These are phyloP conservation scores for Microcebus jonahi DNA, from an alignment of 2,113 vertebrate species.

Conservation along the genomic window DNA sequence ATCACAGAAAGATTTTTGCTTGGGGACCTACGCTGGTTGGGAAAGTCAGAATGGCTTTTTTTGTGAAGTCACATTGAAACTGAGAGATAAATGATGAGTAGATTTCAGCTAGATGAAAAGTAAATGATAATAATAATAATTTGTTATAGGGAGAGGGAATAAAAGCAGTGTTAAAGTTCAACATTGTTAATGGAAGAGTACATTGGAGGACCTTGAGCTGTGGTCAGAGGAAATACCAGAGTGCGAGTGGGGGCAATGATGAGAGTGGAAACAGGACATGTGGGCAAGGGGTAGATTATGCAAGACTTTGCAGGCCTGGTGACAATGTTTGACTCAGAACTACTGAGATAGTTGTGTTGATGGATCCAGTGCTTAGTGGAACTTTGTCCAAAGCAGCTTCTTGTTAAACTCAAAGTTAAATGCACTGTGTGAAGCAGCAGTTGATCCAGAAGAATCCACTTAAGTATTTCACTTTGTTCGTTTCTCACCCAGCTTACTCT, in stretches of 20 bases:
- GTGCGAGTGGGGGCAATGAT: rapidly evolving
- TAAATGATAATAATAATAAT: neutral
- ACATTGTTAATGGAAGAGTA: neutral
- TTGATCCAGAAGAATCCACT: neutral
- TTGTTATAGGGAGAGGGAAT: neutral
- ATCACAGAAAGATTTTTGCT: neutral
- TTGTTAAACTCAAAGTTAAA: neutral
- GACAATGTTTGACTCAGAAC: neutral
- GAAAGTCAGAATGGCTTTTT: neutral
- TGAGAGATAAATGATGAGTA: neutral
- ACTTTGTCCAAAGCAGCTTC: neutral
- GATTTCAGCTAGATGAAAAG: neutral
- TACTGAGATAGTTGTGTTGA: neutral
- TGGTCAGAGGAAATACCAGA: neutral
- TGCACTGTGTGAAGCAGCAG: neutral
- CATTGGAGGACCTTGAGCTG: neutral
- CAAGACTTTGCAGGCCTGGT: neutral
- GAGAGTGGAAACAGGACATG: neutral
- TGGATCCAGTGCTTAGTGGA: neutral
- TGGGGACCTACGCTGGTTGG: neutral
- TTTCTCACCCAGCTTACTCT: neutral
- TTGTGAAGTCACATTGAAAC: neutral
- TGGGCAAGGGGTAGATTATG: neutral
- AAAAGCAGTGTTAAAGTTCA: neutral
- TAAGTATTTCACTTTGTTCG: neutral